A percentile compares a stretch with the other conserved stretches of the same genome.
These are phyloP conservation scores for Epiblema foenella DNA, from an alignment of 2,888 invertebrate species.

Conservation along the genomic window DNA sequence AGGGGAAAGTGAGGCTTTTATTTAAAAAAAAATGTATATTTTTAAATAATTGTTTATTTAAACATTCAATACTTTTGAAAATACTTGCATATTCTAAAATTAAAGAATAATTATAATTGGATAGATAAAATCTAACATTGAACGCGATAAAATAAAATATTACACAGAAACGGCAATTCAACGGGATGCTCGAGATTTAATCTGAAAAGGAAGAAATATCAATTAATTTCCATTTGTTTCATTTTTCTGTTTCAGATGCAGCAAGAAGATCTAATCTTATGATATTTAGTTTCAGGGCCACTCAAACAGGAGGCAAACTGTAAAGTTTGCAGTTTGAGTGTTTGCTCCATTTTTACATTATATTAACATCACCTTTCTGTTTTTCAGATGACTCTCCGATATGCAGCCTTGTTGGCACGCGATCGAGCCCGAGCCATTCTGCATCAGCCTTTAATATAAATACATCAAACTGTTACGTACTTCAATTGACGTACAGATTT, in stretches of 20 bases:
- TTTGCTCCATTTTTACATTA: constrained; percentile 63
- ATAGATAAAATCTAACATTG: constrained; percentile 32
- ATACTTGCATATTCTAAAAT: constrained; percentile 48
- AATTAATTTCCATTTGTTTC: constrained; percentile 75
- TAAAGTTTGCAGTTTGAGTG: constrained; percentile 72
- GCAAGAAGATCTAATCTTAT: constrained; percentile 74
- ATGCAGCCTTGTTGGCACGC: constrained; percentile 87
- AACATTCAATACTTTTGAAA: constrained; percentile 55
- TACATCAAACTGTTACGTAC: constrained; percentile 68
- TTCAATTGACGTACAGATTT: constrained; percentile 60
- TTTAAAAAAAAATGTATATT: constrained; percentile 59
- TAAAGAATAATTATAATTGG: constrained; percentile 40
- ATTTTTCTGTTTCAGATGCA: constrained; percentile 81
- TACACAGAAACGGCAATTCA: constrained; percentile 49
- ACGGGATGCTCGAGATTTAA: constrained; percentile 64
- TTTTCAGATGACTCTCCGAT: constrained; percentile 84
- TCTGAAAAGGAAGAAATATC: constrained; percentile 69
- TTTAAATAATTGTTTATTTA: constrained; percentile 59
- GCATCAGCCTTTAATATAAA: constrained; percentile 85
- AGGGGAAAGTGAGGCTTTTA: constrained; percentile 73
- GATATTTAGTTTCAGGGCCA: constrained; percentile 69
- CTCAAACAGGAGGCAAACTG: constrained; percentile 64
- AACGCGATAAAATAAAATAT: constrained; percentile 23
- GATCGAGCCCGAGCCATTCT: constrained; percentile 87
- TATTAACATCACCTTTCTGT: constrained; percentile 81